These are phyloP conservation scores for Microtus montanus DNA, from an alignment of 2,113 vertebrate species.

Conservation along the genomic window DNA sequence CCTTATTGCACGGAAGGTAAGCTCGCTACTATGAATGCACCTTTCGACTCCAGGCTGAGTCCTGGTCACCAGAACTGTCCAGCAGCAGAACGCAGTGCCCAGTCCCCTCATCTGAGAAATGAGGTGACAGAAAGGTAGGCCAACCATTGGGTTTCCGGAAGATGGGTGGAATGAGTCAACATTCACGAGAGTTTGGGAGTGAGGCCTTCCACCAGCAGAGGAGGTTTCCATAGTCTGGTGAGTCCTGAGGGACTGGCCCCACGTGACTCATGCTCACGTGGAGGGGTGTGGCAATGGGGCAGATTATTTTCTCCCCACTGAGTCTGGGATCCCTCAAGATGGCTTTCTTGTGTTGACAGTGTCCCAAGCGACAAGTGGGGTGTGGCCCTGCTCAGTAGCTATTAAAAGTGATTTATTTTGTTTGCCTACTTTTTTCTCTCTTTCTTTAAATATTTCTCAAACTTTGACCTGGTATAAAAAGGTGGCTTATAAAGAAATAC, in stretches of 20 bases:
- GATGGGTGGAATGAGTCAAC: background rate
- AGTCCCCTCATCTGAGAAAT: background rate
- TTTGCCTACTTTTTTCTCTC: background rate
- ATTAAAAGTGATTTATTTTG: background rate
- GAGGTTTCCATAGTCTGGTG: background rate
- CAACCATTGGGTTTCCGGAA: background rate
- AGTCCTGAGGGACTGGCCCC: background rate
- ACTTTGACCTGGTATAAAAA: background rate
- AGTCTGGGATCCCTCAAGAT: background rate
- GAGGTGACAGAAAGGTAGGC: background rate
- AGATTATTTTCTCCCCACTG: background rate
- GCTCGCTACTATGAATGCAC: background rate
- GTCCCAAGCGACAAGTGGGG: background rate
- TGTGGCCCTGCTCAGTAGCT: background rate
- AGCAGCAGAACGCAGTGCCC: background rate
- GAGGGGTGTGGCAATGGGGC: too few relatives aligned
- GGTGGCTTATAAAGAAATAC: too few relatives aligned
- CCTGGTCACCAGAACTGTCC: background rate
- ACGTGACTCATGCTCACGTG: rapidly evolving
- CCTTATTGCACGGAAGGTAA: background rate
- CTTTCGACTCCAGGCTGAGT: background rate
- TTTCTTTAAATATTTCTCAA: background rate
- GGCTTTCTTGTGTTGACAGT: background rate
- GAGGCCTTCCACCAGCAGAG: too few relatives aligned
- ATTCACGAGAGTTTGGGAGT: background rate